These are phyloP conservation scores for Fundulus diaphanus DNA, from an alignment of 2,797 vertebrate species.

Conservation along the genomic window DNA sequence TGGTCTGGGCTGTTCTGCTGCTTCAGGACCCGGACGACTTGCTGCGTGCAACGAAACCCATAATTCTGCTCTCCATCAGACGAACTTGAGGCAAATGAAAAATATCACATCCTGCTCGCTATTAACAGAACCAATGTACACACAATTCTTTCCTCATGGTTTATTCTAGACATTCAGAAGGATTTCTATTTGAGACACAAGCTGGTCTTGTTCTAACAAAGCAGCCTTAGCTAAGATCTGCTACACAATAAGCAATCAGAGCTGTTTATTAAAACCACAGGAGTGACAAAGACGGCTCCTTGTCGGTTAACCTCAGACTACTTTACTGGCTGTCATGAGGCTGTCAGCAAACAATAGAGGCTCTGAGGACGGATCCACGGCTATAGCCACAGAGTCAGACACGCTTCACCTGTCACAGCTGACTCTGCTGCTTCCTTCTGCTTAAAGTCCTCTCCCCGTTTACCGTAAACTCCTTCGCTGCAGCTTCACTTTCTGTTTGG, in stretches of 20 bases:
- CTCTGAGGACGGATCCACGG: conserved; percentile 6
- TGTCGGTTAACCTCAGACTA: conserved; percentile 15
- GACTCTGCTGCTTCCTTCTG: background rate
- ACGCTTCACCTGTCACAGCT: background rate
- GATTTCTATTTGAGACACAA: background rate
- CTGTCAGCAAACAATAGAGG: conserved; percentile 21
- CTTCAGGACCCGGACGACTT: background rate
- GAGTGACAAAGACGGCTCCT: background rate
- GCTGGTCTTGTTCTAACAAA: background rate
- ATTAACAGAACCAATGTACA: too few species aligned
- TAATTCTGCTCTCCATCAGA: too few species aligned
- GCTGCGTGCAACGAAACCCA: too few species aligned
- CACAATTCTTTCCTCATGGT: background rate
- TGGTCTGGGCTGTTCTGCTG: background rate
- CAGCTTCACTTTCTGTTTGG: conserved; percentile 10
- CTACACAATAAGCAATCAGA: conserved; percentile 12
- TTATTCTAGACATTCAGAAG: background rate
- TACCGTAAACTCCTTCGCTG: background rate
- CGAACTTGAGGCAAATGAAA: background rate
- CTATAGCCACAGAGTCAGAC: conserved; percentile 1
- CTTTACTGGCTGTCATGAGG: background rate
- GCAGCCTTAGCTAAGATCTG: background rate
- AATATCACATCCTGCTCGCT: too few species aligned
- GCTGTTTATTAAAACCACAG: background rate
- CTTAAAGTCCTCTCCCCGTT: background rate